These are phyloP conservation scores for Psittacus erithacus DNA, from an alignment of 2,113 vertebrate species.

Conservation along the genomic window DNA sequence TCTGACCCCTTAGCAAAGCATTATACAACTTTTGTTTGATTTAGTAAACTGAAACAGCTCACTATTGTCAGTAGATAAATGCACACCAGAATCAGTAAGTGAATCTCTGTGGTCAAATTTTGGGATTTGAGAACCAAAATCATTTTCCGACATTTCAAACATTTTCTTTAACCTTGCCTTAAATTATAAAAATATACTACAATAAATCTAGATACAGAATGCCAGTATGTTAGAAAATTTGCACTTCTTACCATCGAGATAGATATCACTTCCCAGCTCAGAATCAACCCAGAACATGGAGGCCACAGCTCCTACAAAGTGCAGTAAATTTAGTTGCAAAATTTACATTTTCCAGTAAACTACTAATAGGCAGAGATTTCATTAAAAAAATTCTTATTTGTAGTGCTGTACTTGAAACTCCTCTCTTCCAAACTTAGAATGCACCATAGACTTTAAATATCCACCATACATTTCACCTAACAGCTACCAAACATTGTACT, in stretches of 20 bases:
- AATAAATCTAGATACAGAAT: background rate
- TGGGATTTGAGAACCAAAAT: background rate
- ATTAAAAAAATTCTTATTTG: background rate
- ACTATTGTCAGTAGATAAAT: background rate
- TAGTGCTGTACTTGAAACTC: background rate
- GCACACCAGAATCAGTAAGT: background rate
- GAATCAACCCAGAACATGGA: constrained; percentile 99
- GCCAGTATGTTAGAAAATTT: background rate
- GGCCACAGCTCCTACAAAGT: constrained; percentile 88
- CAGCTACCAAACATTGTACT: background rate
- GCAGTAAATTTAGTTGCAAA: background rate
- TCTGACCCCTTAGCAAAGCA: background rate
- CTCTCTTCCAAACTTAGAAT: background rate
- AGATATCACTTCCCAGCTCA: constrained; percentile 95
- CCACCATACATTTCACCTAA: background rate
- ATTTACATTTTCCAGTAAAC: background rate
- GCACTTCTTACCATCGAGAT: constrained; percentile 89
- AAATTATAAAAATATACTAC: background rate
- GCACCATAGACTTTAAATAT: background rate
- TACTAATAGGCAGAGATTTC: background rate
- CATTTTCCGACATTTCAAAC: background rate
- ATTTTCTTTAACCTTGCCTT: background rate
- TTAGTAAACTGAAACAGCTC: background rate
- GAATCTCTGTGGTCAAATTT: background rate
- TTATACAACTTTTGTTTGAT: background rate